phyloP scores from a whole-genome alignment of 2,113 vertebrate species.

The Vireo altiloquus region DNA sequence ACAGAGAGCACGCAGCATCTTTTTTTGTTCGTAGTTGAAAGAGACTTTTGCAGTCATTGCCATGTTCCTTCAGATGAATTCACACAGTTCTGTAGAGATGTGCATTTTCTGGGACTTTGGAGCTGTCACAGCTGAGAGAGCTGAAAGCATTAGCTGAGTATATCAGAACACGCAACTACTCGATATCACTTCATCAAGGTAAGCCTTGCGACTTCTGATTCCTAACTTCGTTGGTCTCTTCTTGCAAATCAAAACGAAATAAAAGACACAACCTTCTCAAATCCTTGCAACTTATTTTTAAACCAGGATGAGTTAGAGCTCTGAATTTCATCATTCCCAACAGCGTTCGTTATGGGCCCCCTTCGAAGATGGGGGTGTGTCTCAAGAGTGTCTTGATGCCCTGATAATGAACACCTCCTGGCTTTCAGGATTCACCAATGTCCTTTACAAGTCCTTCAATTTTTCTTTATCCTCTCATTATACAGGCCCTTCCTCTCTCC shows the following conservation, averaged over 20 bases:
- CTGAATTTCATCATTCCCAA: neutral
- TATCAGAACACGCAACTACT: neutral
- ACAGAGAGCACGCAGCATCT: neutral
- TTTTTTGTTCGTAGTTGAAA: neutral
- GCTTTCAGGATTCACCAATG: neutral
- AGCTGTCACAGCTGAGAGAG: neutral
- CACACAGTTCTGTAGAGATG: neutral
- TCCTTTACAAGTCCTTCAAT: neutral
- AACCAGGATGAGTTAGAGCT: neutral
- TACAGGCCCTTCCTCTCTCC: neutral
- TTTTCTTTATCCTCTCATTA: neutral
- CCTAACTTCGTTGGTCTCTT: neutral
- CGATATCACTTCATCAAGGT: neutral
- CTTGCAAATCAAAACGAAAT: neutral
- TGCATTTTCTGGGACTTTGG: neutral
- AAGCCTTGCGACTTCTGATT: neutral
- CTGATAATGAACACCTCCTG: neutral
- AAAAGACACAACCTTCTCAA: neutral
- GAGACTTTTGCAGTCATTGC: neutral
- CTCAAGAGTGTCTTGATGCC: neutral
- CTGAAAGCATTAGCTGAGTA: neutral
- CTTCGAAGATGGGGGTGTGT: fast-evolving
- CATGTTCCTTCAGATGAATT: neutral
- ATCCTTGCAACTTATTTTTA: neutral
- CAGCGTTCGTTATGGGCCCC: fast-evolving